Evolutionary conservation across 2,113 vertebrate genomes (phyloP), one percentile per base, ranked within the genome.

Genomic region (Prunella himalayana): DNA sequence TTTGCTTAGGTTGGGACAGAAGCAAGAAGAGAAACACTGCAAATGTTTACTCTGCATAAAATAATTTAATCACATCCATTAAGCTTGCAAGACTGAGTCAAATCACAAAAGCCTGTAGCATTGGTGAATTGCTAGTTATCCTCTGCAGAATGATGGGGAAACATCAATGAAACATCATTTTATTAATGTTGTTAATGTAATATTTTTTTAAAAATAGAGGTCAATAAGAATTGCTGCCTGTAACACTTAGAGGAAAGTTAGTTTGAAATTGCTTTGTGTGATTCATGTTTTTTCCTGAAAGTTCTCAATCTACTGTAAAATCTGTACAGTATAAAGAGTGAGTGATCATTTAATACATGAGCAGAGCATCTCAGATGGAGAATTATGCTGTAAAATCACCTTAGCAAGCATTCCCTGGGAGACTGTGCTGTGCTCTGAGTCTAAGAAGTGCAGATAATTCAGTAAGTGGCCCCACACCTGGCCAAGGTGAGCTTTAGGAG

Each of bases 61-160:
- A 95, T 92, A 94, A 95, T 86, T 86, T 91, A 92, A 93, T 95
- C 61, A 49, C 86, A 82, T 75, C 82, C 86, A 87, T 96, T 96
- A 93, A 70, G 68, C 71, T 92, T 92, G 77, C 28, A 42, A 93
- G 90, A 93, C 85, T 86, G 94, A 65, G 71, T 90, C 82, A 86
- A 83, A 93, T 86, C 90, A 93, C 79, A 92, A 76, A 89, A 80
- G 49, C 73, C 47, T 75, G 65, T 69, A 75, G 66, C 22, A 10
- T 3, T 70, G 66, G 44, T 73, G 69, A 90, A 88, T 75, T 94
- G 75, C 47, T 86, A 66, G 42, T 83, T 75, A 75, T 88, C 94
- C n/a, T 77, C 45, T 88, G 53, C 78, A 93, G 69, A 82, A 87
- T 75, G 82, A 80, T 27, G n/a, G n/a, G 51, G 45, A 68, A 92